These are phyloP conservation scores for Lophius americanus DNA, from an alignment of 2,797 vertebrate genomes.

Conservation along the genomic window DNA sequence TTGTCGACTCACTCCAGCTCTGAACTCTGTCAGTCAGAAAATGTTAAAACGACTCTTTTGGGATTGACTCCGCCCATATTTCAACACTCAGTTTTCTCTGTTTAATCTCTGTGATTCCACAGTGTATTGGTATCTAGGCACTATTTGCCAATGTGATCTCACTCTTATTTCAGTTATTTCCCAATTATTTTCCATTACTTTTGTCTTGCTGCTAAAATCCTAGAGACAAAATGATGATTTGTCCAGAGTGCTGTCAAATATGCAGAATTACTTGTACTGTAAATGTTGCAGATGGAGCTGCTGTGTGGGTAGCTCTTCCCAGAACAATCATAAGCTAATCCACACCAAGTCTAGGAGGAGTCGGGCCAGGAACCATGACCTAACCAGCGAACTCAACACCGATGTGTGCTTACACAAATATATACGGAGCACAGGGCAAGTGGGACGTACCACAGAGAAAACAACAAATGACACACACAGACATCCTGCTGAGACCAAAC, in stretches of 20 bases:
- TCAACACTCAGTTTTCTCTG: too few species aligned
- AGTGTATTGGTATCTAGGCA: too few species aligned
- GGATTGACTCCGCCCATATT: too few species aligned
- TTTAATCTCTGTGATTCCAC: too few species aligned
- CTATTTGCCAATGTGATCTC: not conserved
- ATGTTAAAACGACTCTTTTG: too few species aligned
- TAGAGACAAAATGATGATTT: conserved; percentile 1
- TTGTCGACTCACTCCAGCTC: too few species aligned
- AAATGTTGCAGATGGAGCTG: conserved; percentile 15
- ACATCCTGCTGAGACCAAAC: conserved; percentile 19
- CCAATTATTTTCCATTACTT: not conserved
- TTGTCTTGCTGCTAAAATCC: conserved; percentile 3
- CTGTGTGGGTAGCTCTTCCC: conserved; percentile 28
- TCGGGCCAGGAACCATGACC: conserved; percentile 43
- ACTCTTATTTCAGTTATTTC: not conserved
- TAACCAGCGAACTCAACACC: conserved; percentile 37
- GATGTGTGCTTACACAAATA: conserved; percentile 24
- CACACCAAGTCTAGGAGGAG: conserved; percentile 18
- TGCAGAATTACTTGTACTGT: conserved; percentile 29
- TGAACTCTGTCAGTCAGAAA: too few species aligned
- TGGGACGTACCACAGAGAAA: conserved; percentile 43
- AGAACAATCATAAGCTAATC: conserved; percentile 44
- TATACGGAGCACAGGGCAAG: conserved; percentile 34
- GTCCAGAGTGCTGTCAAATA: not conserved
- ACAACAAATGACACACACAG: conserved; percentile 53